phyloP scores from a whole-genome alignment of 2,113 vertebrate species.

The Regulus satrapa region DNA sequence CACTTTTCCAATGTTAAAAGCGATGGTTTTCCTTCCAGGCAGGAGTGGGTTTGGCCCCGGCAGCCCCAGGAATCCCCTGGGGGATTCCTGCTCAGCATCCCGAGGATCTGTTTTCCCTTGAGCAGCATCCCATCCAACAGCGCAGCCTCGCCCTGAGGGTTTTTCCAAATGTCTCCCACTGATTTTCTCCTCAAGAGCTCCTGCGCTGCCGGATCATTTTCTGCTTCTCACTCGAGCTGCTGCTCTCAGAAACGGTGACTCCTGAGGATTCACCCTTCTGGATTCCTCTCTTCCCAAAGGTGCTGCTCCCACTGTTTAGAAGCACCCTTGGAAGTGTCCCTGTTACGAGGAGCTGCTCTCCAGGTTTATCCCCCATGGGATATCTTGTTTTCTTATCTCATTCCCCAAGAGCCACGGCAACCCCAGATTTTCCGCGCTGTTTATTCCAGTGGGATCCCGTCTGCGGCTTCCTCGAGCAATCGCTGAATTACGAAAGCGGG shows the following conservation, averaged over 20 bases:
- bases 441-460: neutral
- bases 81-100: neutral
- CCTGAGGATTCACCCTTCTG: neutral
- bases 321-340: neutral
- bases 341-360: neutral
- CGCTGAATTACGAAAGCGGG: neutral
- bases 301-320: conserved; percentile 2
- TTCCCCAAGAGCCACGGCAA: neutral
- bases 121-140: neutral
- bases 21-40: neutral
- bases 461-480: neutral
- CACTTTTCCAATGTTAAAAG: neutral
- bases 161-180: neutral
- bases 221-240: neutral
- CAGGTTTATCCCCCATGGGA: neutral
- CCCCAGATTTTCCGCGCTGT: neutral
- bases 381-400: no score
- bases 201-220: neutral
- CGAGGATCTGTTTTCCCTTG: neutral
- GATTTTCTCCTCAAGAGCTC: conserved; percentile 1
- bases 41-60: neutral
- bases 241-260: neutral
- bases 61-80: no score
- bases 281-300: neutral
- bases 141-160: neutral